These are phyloP conservation scores for Babyrousa celebensis DNA, from an alignment of 2,797 vertebrate genomes.

Conservation along the genomic window DNA sequence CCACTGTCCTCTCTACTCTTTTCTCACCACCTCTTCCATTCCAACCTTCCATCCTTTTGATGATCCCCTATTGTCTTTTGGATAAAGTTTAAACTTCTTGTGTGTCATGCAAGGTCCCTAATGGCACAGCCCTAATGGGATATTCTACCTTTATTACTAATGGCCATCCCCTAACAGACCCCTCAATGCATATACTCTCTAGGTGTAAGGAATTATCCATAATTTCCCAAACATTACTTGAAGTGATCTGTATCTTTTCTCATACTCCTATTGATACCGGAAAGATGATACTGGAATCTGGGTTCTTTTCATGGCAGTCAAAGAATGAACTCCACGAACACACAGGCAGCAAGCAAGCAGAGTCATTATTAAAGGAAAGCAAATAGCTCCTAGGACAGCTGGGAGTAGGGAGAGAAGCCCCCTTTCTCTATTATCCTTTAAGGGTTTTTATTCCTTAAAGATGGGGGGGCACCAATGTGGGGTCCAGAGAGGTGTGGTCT, in stretches of 20 bases:
- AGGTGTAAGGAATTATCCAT: not conserved
- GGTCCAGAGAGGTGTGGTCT: too few species aligned
- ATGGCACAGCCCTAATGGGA: not conserved
- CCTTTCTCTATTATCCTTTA: too few species aligned
- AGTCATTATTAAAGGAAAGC: too few species aligned
- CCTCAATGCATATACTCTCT: not conserved
- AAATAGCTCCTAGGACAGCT: too few species aligned
- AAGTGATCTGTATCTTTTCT: not conserved
- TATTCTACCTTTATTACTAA: not conserved
- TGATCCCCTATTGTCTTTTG: not conserved
- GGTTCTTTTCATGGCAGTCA: too few species aligned
- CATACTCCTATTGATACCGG: not conserved
- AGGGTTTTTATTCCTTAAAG: too few species aligned
- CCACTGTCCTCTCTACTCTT: not conserved
- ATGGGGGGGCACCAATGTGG: too few species aligned
- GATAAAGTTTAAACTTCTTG: constrained; percentile 10
- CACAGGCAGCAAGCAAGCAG: too few species aligned
- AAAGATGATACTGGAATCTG: too few species aligned
- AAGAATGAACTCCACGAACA: too few species aligned
- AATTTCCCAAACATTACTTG: not conserved
- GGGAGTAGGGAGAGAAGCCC: too few species aligned
- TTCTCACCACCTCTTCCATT: not conserved
- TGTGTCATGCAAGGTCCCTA: not conserved
- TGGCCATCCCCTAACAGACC: not conserved
- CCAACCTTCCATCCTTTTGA: not conserved